Percentiles rank a stretch among this genome's conserved stretches.
phyloP scores from a whole-genome alignment of 2,888 invertebrate genomes.

The Acheta domesticus region DNA sequence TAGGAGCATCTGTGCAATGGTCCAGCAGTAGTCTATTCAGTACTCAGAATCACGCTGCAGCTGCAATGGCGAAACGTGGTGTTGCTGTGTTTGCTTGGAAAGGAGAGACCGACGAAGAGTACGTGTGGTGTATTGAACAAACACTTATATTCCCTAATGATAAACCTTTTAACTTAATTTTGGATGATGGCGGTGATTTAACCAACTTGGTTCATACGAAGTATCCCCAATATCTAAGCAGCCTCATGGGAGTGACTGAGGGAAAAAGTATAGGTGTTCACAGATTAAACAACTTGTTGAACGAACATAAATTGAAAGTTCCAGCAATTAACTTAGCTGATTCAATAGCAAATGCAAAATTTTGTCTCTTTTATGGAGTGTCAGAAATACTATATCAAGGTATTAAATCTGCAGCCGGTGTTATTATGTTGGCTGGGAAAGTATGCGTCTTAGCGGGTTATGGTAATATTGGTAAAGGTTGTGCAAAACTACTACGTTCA shows the following conservation, averaged over 20 bases:
- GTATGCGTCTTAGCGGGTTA: conserved; percentile 97
- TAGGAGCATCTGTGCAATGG: conserved; percentile 99
- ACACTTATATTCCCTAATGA: conserved; percentile 82
- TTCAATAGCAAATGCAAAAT: conserved; percentile 98
- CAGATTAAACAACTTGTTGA: conserved; percentile 93
- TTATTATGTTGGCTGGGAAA: conserved; percentile 98
- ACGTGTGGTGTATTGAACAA: conserved; percentile 98
- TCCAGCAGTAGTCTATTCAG: conserved; percentile 99
- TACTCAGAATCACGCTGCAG: conserved; percentile 98
- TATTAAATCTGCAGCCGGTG: conserved; percentile 97
- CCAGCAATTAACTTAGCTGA: conserved; percentile 99
- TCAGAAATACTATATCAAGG: conserved; percentile 97
- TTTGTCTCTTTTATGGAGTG: conserved; percentile 98
- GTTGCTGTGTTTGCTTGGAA: conserved; percentile 99
- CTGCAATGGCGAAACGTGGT: conserved; percentile 92
- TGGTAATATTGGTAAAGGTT: conserved; percentile 99
- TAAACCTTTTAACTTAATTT: conserved; percentile 92
- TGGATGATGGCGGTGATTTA: conserved; percentile 98
- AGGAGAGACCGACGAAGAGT: conserved; percentile 99
- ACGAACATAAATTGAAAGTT: conserved; percentile 77
- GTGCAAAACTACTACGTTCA: conserved; percentile 89
- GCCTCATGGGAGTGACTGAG: conserved; percentile 87
- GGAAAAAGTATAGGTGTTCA: conserved; percentile 99
- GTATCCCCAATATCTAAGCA: conserved; percentile 77
- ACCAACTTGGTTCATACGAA: conserved; percentile 93